Percentiles rank a stretch among this genome's conserved stretches.
These are phyloP conservation scores for Trinorchestia longiramus DNA, from an alignment of 1,140 invertebrate species.

Conservation along the genomic window DNA sequence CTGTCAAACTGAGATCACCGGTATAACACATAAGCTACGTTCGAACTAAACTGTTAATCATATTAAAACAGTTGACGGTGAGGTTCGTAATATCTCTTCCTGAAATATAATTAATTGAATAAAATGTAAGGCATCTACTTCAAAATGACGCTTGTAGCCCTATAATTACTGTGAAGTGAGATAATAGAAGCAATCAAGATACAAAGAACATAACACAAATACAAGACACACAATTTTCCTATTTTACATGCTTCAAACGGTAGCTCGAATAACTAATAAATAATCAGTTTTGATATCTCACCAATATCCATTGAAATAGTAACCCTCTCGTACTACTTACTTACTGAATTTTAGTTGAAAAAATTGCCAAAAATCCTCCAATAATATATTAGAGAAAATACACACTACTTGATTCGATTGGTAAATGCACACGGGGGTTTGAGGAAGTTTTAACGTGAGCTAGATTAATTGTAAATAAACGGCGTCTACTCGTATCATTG, in stretches of 20 bases:
- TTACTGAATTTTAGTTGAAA: no score
- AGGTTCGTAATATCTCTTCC: neutral
- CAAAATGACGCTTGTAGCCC: neutral
- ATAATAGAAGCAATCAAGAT: neutral
- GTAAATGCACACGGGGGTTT: no score
- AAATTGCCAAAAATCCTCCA: no score
- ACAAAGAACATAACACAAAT: neutral
- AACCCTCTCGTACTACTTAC: neutral
- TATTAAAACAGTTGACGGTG: neutral
- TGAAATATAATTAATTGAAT: neutral
- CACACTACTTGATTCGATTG: no score
- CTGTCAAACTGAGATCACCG: neutral
- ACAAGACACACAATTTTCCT: neutral
- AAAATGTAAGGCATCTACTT: neutral
- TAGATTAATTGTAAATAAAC: no score
- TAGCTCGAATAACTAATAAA: neutral
- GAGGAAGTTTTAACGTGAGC: no score
- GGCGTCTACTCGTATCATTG: no score
- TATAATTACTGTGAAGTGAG: neutral
- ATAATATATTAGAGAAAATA: no score
- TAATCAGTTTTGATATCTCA: neutral
- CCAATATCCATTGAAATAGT: neutral
- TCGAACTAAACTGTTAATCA: neutral
- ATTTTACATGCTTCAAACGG: neutral
- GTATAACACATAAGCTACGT: neutral